Base-by-base conservation (phyloP, 2,113 vertebrate species). In the Atrichornis clamosus region DNA sequence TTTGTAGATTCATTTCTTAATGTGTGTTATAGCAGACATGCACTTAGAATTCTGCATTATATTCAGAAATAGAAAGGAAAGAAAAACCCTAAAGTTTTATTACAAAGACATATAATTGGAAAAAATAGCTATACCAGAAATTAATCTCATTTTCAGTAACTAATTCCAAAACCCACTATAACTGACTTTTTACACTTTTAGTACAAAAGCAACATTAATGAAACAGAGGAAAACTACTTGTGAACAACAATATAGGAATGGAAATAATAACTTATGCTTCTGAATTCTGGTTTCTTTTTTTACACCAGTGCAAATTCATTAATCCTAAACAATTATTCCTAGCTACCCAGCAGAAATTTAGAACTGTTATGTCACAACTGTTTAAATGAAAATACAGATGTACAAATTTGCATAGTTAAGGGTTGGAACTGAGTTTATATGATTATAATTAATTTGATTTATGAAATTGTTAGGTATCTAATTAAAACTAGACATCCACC, bases 61-160 rank as follows among this genome's bases (percentile, higher is more conserved):
- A 82, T 58, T 62, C n/a, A 73, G 16, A 82, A 84, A 82, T 12
- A 53, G 13, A 68, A 85, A 92, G 15, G 19, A 59, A n/a, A 55
- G 8, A 10, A 39, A 46, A 27, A 1, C 2, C 1, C 1, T 8
- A 5, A 18, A 56, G 3, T 28, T 76, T 50, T 56, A 60, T 82
- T 68, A 9, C 20, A n/a, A 73, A 82, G 11, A 70, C 7, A 42
- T 62, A 2, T 27, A 80, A 58, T 18, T 63, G 5, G 8, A 53
- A 84, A 56, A 92, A 77, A 50, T 32, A 59, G 0, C 23, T 72
- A 15, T 37, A 26, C 1, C 24, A 52, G 21, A 56, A 56, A 72
- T 82, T 72, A 24, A 47, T 69, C 20, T 75, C 0, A 22, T 88
- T 93, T 69, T 23, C n/a, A 73, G 5, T 46, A 49, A 21, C 42